These are phyloP conservation scores for Platycheirus albimanus DNA, from an alignment of 2,888 invertebrate genomes.

Conservation along the genomic window DNA sequence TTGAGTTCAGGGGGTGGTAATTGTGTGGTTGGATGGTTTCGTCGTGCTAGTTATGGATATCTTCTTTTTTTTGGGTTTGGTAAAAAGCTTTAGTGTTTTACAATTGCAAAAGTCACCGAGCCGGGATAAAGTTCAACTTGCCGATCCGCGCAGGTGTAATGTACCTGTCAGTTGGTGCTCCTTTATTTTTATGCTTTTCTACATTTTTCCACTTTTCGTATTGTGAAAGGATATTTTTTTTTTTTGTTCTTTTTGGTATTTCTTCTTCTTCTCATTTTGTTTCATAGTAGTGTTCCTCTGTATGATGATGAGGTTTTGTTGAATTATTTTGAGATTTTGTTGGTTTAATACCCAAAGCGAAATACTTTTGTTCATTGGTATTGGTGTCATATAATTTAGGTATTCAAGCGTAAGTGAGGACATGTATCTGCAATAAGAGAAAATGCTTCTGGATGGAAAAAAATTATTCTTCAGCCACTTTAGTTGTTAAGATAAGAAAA, in stretches of 20 bases:
- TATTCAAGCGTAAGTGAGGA: slow-evolving; percentile 62
- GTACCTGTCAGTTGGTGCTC: slow-evolving; percentile 67
- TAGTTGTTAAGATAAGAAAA: slow-evolving; percentile 31
- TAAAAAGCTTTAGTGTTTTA: slow-evolving; percentile 63
- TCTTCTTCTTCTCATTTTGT: slow-evolving; percentile 32
- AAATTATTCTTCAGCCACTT: slow-evolving; percentile 66
- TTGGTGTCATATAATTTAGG: slow-evolving; percentile 70
- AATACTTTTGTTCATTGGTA: slow-evolving; percentile 62
- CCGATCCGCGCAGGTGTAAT: slow-evolving; percentile 66
- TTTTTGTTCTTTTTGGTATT: no score
- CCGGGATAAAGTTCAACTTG: slow-evolving; percentile 72
- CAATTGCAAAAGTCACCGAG: slow-evolving; percentile 64
- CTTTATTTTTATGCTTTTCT: slow-evolving; percentile 51
- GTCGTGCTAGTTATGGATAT: neutral
- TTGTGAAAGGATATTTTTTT: slow-evolving; percentile 36
- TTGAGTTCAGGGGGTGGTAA: slow-evolving; percentile 14
- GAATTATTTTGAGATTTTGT: slow-evolving; percentile 59
- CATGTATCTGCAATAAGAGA: slow-evolving; percentile 59
- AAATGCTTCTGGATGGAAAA: slow-evolving; percentile 50
- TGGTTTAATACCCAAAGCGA: slow-evolving; percentile 62
- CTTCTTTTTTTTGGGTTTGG: slow-evolving; percentile 34
- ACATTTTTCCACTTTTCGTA: slow-evolving; percentile 10
- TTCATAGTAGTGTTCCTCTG: slow-evolving; percentile 40
- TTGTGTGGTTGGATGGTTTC: slow-evolving; percentile 10
- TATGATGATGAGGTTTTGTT: slow-evolving; percentile 44